A percentile compares a stretch with the other conserved stretches of the same genome.
Conservation (phyloP, 2,113 vertebrate genomes). For the Haemorhous mexicanus region DNA sequence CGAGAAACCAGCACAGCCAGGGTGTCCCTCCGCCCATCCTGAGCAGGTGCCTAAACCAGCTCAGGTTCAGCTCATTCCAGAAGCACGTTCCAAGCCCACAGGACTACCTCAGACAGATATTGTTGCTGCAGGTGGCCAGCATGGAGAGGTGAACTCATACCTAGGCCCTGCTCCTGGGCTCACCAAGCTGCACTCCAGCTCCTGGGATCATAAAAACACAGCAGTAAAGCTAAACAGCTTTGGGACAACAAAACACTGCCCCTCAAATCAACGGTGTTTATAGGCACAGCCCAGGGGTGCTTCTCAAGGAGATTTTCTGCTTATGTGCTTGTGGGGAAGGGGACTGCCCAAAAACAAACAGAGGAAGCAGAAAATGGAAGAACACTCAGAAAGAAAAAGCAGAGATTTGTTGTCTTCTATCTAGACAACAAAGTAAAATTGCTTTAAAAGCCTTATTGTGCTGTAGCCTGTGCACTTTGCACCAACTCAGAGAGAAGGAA, state of each 20-base stretch:
- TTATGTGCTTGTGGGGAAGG: not conserved
- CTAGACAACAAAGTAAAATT: not conserved
- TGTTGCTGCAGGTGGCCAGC: not conserved
- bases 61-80: not conserved
- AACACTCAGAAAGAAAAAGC: not conserved
- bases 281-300: not conserved
- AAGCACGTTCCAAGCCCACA: fast-evolving
- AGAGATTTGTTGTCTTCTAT: not conserved
- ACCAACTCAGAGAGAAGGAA: not conserved
- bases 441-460: not conserved
- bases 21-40: not conserved
- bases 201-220: not conserved
- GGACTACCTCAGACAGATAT: not conserved
- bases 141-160: fast-evolving
- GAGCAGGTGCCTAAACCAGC: fast-evolving
- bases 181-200: not conserved
- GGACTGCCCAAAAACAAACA: not conserved
- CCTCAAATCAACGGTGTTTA: not conserved
- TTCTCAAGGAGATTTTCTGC: not conserved
- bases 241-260: not conserved
- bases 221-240: not conserved
- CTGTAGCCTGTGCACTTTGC: not conserved
- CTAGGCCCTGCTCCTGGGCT: not conserved
- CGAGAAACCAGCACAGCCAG: not conserved
- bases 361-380: not conserved